Percentiles rank a stretch among this genome's conserved stretches.
phyloP scores from a whole-genome alignment of 2,113 vertebrate genomes.

The Misgurnus mizolepis region DNA sequence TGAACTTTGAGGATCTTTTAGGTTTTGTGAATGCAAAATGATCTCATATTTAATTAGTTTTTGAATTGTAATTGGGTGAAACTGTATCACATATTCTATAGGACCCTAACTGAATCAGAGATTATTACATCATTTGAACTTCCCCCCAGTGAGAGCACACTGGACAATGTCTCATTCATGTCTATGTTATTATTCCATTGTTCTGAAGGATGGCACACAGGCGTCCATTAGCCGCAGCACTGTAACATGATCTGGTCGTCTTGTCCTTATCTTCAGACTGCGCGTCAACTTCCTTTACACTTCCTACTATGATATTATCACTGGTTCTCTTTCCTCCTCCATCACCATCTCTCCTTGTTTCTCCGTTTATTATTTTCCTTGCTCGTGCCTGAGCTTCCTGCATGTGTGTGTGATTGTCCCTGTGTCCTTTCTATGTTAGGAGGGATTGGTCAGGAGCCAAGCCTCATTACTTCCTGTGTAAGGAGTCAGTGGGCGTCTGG shows the following conservation, averaged over 20 bases:
- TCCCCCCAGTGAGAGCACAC: constrained; percentile 37
- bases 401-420: constrained; percentile 23
- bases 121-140: constrained; percentile 42
- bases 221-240: constrained; percentile 45
- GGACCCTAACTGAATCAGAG: constrained; percentile 36
- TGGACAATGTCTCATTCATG: constrained; percentile 29
- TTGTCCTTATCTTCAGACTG: constrained; percentile 31
- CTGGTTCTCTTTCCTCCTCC: constrained; percentile 14
- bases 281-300: background rate
- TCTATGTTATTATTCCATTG: constrained; percentile 57
- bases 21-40: constrained; percentile 37
- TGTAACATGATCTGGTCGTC: constrained; percentile 38
- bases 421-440: constrained; percentile 35
- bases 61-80: constrained; percentile 55
- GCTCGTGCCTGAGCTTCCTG: constrained; percentile 14
- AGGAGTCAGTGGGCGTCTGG: constrained; percentile 44
- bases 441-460: constrained; percentile 41
- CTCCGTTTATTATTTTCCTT: constrained; percentile 21
- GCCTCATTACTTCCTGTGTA: constrained; percentile 57
- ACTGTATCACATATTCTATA: constrained; percentile 47
- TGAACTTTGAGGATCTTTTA: constrained; percentile 41
- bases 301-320: constrained; percentile 10
- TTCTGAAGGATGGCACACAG: constrained; percentile 56
- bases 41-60: constrained; percentile 54
- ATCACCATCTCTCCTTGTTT: constrained; percentile 1